Evolutionary conservation across 2,797 vertebrate genomes (phyloP).

Genomic region (Sebastes aleutianus): DNA sequence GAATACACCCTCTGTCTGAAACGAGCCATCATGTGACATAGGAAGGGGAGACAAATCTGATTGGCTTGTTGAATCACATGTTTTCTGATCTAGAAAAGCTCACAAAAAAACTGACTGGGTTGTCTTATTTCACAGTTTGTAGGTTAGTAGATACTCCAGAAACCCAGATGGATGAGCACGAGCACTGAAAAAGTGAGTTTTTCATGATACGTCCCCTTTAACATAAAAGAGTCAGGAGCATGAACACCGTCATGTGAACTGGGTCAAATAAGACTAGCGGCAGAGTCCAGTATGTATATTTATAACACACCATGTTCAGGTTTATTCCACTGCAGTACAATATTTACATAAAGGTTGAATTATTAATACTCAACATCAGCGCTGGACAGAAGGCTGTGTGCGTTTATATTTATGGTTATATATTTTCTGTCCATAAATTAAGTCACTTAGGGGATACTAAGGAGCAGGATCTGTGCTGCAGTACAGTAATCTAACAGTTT

Average conservation of each 20-base stretch:
- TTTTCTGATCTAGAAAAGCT: no score
- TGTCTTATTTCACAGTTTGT: no score
- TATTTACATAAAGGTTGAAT: conserved; percentile 57
- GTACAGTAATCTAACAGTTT: background rate
- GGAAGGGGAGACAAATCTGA: no score
- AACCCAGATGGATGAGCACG: no score
- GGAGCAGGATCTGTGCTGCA: background rate
- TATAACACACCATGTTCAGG: background rate
- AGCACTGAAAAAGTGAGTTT: no score
- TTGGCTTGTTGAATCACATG: no score
- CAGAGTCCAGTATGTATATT: conserved; percentile 4
- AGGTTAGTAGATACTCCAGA: no score
- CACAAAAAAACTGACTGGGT: no score
- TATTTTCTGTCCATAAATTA: background rate
- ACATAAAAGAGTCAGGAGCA: background rate
- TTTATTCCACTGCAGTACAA: conserved; percentile 30
- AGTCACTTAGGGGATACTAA: background rate
- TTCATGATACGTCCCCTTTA: no score
- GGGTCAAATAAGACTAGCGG: background rate
- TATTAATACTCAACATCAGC: conserved; percentile 25
- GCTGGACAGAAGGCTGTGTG: background rate
- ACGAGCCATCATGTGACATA: no score
- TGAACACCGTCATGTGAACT: background rate
- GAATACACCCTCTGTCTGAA: no score
- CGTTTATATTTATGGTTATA: background rate